Conservation (phyloP, 23 tunicate species). For the Halocynthia aurantium region DNA sequence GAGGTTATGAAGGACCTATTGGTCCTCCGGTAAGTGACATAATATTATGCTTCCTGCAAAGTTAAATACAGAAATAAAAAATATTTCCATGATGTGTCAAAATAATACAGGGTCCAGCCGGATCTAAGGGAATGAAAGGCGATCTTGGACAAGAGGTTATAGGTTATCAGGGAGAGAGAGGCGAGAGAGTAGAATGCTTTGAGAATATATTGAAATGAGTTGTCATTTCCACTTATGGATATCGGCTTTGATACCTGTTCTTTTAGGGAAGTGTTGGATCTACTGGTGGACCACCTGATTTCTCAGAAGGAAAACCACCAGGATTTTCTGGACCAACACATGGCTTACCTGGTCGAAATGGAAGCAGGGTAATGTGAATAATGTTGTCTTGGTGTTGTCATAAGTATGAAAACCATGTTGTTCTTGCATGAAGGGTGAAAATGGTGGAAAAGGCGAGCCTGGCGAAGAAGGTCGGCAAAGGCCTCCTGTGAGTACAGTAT, state of each 20-base stretch:
- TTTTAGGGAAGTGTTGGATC: conserved; percentile 47
- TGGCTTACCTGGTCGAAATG: conserved; percentile 82
- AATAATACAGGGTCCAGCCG: conserved; percentile 65
- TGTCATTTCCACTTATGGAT: not conserved
- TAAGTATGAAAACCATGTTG: not conserved
- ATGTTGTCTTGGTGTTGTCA: not conserved
- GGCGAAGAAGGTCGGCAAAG: conserved; percentile 52
- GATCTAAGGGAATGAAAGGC: conserved; percentile 56
- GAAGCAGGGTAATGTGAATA: conserved; percentile 36
- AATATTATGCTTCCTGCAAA: not conserved
- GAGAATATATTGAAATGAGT: not conserved
- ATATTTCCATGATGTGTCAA: not conserved
- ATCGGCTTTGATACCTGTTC: not conserved
- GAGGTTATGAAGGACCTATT: conserved; percentile 69
- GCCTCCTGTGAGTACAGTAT: conserved; percentile 41
- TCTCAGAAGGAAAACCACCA: conserved; percentile 36
- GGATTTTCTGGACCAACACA: conserved; percentile 14
- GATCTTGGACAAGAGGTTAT: conserved; percentile 30
- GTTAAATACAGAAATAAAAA: not conserved
- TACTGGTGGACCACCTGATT: conserved; percentile 36
- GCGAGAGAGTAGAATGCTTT: conserved; percentile 44
- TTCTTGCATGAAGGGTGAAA: conserved; percentile 31
- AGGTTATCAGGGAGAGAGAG: conserved; percentile 78
- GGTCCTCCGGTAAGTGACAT: conserved; percentile 69
- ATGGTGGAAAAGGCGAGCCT: conserved; percentile 45